These are phyloP conservation scores for Nettapus auritus DNA, from an alignment of 2,113 vertebrate genomes.

Conservation along the genomic window DNA sequence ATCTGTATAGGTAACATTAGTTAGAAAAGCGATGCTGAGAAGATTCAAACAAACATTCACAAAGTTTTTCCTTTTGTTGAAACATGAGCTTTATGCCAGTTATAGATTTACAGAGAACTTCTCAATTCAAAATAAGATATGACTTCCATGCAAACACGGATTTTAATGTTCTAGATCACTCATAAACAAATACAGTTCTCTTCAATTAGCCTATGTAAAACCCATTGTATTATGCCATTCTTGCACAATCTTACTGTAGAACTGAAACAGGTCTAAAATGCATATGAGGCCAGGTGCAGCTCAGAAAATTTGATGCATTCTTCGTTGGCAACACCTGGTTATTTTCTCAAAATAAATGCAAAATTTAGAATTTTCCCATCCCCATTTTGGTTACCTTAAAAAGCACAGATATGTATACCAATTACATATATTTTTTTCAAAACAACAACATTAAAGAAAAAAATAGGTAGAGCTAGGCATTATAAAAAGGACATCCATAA, in stretches of 20 bases:
- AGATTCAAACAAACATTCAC: neutral
- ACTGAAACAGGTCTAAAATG: neutral
- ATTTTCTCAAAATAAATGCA: neutral
- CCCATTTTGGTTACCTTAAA: neutral
- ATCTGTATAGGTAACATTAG: neutral
- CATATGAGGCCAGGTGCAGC: neutral
- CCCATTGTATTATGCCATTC: neutral
- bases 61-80: neutral
- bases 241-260: neutral
- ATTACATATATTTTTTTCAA: neutral
- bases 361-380: neutral
- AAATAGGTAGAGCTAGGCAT: neutral
- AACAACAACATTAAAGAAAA: neutral
- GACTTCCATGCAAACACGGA: neutral
- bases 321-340: neutral
- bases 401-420: neutral
- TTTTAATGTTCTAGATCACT: neutral
- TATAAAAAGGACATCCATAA: neutral
- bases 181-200: neutral
- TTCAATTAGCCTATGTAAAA: neutral
- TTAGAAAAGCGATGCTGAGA: neutral
- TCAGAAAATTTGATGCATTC: neutral
- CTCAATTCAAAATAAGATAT: neutral
- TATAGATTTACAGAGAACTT: neutral
- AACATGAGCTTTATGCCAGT: neutral